Evolutionary conservation across 2,113 vertebrate species (phyloP).

Genomic region (Podilymbus podiceps): DNA sequence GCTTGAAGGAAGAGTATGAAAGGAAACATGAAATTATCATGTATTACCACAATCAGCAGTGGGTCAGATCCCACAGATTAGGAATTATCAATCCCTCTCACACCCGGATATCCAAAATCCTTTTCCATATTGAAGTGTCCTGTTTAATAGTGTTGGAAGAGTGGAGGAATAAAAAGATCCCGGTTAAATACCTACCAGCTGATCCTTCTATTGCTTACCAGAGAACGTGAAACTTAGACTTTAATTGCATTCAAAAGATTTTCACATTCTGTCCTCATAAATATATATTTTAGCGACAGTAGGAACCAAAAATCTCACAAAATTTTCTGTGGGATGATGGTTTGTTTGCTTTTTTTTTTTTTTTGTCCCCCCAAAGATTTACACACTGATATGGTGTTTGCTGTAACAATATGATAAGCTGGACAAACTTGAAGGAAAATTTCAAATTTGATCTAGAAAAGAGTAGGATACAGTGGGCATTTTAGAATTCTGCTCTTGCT

Average conservation of each 20-base stretch:
- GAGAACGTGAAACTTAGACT: background rate
- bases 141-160: background rate
- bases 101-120: background rate
- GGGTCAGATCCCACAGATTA: background rate
- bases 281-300: background rate
- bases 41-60: background rate
- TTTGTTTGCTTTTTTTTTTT: background rate
- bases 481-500: background rate
- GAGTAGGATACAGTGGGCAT: background rate
- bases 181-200: background rate
- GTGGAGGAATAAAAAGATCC: background rate
- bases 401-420: background rate
- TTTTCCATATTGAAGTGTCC: background rate
- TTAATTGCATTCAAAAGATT: background rate
- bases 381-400: background rate
- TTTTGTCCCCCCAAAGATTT: background rate
- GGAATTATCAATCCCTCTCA: background rate
- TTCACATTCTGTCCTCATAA: background rate
- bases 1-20: background rate
- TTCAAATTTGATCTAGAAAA: background rate
- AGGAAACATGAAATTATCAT: background rate
- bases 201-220: background rate
- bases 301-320: background rate
- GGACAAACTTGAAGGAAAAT: background rate
- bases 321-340: background rate